Conservation (phyloP, 64 coral and sea anemone genomes). For the Montipora efflorescens region DNA sequence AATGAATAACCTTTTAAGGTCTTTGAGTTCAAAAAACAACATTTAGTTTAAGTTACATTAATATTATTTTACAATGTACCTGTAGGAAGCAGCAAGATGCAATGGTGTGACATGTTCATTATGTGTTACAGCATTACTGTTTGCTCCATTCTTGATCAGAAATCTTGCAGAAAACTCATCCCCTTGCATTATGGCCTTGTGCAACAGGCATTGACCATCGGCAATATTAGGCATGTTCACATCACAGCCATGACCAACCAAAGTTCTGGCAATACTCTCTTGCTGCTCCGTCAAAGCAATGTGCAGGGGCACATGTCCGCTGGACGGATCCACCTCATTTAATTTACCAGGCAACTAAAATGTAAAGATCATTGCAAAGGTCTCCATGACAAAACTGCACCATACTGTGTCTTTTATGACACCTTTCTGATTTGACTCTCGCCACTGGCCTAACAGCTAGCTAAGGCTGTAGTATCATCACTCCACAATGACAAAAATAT, state of each 20-base stretch:
- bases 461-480: too few species aligned
- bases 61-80: constrained; percentile 22
- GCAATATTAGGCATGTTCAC: constrained; percentile 79
- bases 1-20: too few species aligned
- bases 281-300: constrained; percentile 91
- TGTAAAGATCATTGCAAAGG: neutral
- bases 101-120: constrained; percentile 85
- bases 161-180: constrained; percentile 95
- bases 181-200: constrained; percentile 84
- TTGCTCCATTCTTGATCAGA: constrained; percentile 93
- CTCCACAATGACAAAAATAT: too few species aligned
- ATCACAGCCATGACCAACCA: constrained; percentile 90
- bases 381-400: too few species aligned
- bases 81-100: constrained; percentile 94
- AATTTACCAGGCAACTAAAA: constrained; percentile 90
- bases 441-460: too few species aligned
- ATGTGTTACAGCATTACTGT: constrained; percentile 81
- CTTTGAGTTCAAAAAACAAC: too few species aligned
- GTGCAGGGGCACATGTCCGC: constrained; percentile 80
- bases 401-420: too few species aligned
- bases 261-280: constrained; percentile 90
- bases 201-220: constrained; percentile 82
- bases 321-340: constrained; percentile 92
- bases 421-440: too few species aligned
- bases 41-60: too few species aligned